Percentiles rank a stretch among this genome's conserved stretches.
These are phyloP conservation scores for Irena cyanogastra DNA, from an alignment of 2,113 vertebrate species.

Conservation along the genomic window DNA sequence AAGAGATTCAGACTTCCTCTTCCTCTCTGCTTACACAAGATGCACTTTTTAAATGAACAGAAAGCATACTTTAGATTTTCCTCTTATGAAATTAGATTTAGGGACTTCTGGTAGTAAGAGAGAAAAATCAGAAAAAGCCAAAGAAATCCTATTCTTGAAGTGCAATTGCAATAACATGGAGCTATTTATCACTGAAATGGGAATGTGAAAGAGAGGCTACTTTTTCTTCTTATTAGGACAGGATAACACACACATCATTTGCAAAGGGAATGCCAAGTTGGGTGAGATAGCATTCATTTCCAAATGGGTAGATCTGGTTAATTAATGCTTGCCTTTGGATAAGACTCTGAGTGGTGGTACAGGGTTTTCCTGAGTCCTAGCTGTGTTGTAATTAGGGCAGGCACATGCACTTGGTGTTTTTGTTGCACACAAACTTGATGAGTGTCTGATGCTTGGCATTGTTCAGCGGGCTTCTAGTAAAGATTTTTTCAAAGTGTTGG, in stretches of 20 bases:
- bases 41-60: background rate
- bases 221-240: background rate
- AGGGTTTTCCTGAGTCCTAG: background rate
- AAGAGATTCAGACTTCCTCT: background rate
- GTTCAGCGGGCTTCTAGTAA: background rate
- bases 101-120: background rate
- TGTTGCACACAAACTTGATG: rapidly evolving
- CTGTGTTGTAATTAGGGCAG: background rate
- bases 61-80: background rate
- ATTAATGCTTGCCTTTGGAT: background rate
- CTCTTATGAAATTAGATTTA: background rate
- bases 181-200: background rate
- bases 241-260: background rate
- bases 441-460: background rate
- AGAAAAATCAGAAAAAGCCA: background rate
- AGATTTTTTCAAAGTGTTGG: background rate
- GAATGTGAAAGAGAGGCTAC: background rate
- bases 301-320: background rate
- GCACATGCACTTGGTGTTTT: background rate
- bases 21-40: background rate
- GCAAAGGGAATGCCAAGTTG: background rate
- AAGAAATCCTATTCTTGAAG: background rate
- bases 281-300: background rate
- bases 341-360: background rate
- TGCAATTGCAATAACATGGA: background rate